phyloP scores from a whole-genome alignment of 2,113 vertebrate species.

The Mola mola region DNA sequence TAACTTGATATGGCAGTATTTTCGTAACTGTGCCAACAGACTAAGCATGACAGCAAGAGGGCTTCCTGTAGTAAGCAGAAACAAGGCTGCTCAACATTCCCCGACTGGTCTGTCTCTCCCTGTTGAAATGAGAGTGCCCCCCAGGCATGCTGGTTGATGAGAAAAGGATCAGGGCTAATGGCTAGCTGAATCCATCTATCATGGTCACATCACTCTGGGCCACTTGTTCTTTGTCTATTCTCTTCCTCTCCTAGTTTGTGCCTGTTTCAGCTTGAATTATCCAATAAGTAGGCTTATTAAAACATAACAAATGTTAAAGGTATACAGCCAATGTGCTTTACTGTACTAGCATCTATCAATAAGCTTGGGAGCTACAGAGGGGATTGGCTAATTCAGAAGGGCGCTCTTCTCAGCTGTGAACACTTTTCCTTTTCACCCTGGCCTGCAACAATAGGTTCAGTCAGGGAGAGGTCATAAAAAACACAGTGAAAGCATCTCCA shows the following conservation, averaged over 20 bases:
- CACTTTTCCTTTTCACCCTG: constrained; percentile 75
- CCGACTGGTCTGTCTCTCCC: constrained; percentile 49
- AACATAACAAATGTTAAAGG: constrained; percentile 41
- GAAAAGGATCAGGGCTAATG: constrained; percentile 73
- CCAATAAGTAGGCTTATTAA: constrained; percentile 41
- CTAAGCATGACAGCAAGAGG: constrained; percentile 34
- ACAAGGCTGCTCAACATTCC: constrained; percentile 63
- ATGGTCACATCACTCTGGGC: constrained; percentile 62
- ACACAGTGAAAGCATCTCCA: constrained; percentile 80
- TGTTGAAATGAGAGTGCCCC: constrained; percentile 55
- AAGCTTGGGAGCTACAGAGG: constrained; percentile 16
- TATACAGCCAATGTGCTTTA: constrained; percentile 24
- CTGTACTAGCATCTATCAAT: constrained; percentile 46
- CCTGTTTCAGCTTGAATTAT: constrained; percentile 35
- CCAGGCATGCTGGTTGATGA: constrained; percentile 63
- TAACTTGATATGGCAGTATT: constrained; percentile 54
- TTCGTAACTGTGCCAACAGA: constrained; percentile 54
- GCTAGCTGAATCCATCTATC: constrained; percentile 69
- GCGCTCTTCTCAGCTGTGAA: constrained; percentile 75
- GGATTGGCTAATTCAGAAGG: constrained; percentile 63
- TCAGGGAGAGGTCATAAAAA: constrained; percentile 82
- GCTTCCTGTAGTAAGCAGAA: constrained; percentile 66
- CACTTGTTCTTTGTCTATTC: constrained; percentile 56
- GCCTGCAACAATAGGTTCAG: constrained; percentile 78
- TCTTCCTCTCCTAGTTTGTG: constrained; percentile 45